Percentiles rank a stretch among this genome's conserved stretches.
Conservation (phyloP, 2,888 invertebrate genomes). For the Linhomoeus sp. region DNA sequence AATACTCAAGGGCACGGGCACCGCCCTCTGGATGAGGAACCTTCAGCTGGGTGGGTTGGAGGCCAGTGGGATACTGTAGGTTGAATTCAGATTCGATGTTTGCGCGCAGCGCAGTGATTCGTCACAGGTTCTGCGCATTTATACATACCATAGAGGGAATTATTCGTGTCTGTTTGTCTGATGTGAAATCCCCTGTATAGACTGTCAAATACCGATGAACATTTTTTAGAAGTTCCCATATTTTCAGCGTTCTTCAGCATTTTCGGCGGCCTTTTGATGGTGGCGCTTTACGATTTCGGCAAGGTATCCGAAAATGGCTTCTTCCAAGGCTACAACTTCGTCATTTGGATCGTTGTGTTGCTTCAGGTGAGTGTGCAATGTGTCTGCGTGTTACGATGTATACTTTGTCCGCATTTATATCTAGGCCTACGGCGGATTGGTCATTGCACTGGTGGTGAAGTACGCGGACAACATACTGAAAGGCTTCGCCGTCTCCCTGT, state of each 20-base stretch:
- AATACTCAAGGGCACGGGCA: conserved; percentile 32
- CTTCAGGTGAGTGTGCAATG: too few relatives aligned
- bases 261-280: conserved; percentile 30
- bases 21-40: conserved; percentile 35
- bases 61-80: too few relatives aligned
- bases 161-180: too few relatives aligned
- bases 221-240: too few relatives aligned
- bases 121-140: too few relatives aligned
- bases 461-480: conserved; percentile 40
- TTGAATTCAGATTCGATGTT: too few relatives aligned
- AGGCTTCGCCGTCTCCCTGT: conserved; percentile 38
- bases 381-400: too few relatives aligned
- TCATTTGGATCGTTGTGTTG: conserved; percentile 33
- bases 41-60: conserved; percentile 34
- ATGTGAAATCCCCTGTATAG: too few relatives aligned
- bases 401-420: too few relatives aligned
- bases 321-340: conserved; percentile 34
- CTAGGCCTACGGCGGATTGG: conserved; percentile 37
- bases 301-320: conserved; percentile 31
- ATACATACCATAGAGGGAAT: too few relatives aligned
- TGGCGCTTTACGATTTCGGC: conserved; percentile 29
- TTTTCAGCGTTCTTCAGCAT: conserved; percentile 33
- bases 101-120: too few relatives aligned
- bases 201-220: too few relatives aligned
- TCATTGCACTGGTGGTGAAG: conserved; percentile 38